Conservation (phyloP, 2,113 vertebrate species). For the Paedocypris sp. region DNA sequence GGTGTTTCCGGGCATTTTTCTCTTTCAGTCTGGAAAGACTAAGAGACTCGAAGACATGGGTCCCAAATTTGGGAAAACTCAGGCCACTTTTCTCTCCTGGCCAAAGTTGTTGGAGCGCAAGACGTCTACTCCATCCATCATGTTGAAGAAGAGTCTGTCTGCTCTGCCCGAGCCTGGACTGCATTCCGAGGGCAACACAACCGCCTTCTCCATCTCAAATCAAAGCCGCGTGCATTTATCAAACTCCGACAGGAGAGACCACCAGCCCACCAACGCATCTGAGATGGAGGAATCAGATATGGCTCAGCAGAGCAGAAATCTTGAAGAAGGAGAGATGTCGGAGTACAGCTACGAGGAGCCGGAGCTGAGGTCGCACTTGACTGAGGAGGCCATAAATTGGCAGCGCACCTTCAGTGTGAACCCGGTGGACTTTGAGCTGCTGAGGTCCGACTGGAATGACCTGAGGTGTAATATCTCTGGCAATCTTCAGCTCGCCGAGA, state of each 20-base stretch:
- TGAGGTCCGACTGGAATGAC: constrained; percentile 97
- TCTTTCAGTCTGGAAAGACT: constrained; percentile 64
- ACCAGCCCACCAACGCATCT: constrained; percentile 41
- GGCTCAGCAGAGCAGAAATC: constrained; percentile 39
- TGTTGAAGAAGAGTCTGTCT: neutral
- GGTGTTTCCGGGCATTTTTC: constrained; percentile 72
- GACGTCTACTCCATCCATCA: neutral
- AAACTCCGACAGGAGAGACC: constrained; percentile 4
- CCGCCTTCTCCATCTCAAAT: constrained; percentile 7
- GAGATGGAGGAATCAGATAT: constrained; percentile 51
- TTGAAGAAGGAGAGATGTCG: constrained; percentile 67
- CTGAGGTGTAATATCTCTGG: constrained; percentile 93
- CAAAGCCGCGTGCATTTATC: neutral
- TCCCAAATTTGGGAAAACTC: constrained; percentile 38
- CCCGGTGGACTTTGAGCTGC: constrained; percentile 84
- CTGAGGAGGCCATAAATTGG: constrained; percentile 91
- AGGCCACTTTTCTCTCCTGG: constrained; percentile 46
- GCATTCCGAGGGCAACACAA: neutral
- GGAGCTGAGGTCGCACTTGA: constrained; percentile 68
- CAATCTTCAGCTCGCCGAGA: constrained; percentile 88
- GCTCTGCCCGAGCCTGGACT: neutral
- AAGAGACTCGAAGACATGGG: constrained; percentile 60
- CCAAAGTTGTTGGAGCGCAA: constrained; percentile 41
- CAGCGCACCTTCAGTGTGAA: constrained; percentile 92
- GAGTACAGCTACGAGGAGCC: constrained; percentile 81